Percentiles rank a stretch among this genome's conserved stretches.
These are phyloP conservation scores for Pachypeltis micranthus DNA, from an alignment of 1,140 invertebrate species.

Conservation along the genomic window DNA sequence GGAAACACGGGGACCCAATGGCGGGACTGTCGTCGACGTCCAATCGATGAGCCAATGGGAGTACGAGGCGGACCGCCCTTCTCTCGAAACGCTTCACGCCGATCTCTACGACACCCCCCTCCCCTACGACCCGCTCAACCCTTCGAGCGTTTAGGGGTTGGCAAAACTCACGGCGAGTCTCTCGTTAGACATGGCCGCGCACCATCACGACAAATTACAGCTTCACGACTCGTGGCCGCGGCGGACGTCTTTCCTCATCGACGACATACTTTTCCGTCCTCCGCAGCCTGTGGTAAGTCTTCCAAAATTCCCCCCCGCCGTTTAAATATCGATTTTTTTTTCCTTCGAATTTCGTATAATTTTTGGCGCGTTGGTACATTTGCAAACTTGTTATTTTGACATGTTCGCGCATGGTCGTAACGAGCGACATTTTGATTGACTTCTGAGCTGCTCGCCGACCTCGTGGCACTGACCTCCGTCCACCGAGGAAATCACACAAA, in stretches of 20 bases:
- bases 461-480: too few species aligned
- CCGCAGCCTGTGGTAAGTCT: background rate
- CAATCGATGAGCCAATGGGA: background rate
- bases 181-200: background rate
- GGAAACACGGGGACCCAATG: background rate
- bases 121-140: background rate
- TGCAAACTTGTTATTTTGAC: too few species aligned
- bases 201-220: background rate
- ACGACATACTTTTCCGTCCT: background rate
- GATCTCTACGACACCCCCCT: background rate
- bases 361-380: too few species aligned
- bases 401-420: too few species aligned
- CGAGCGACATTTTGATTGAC: too few species aligned
- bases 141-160: background rate
- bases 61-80: too few species aligned
- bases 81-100: too few species aligned
- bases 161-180: background rate
- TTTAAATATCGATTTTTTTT: too few species aligned
- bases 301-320: too few species aligned
- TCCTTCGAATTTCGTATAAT: too few species aligned
- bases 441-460: too few species aligned
- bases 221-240: background rate
- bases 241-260: background rate
- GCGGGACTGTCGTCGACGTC: background rate
- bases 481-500: too few species aligned